Evolutionary conservation across 2,888 invertebrate genomes (phyloP).

Genomic region (Epirrita christyi): DNA sequence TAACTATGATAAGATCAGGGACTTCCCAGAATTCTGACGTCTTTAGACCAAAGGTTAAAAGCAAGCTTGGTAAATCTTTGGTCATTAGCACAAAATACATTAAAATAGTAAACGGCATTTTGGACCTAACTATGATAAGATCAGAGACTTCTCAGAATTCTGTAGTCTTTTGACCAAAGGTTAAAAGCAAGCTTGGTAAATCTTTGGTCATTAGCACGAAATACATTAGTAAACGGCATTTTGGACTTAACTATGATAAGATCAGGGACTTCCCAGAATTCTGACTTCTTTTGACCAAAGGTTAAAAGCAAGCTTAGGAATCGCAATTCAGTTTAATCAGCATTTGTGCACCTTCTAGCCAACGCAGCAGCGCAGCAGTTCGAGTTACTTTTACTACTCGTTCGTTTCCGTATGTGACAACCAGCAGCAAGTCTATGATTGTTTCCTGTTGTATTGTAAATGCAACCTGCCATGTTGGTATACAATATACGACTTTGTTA

Average conservation of each 20-base stretch:
- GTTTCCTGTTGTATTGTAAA: conserved; percentile 14
- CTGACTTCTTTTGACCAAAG: too few species aligned
- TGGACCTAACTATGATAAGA: too few species aligned
- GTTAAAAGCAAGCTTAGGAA: not conserved
- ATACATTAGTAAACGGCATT: not conserved
- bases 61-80: not conserved
- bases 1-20: not conserved
- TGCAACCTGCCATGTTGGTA: not conserved
- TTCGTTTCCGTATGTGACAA: conserved; percentile 27
- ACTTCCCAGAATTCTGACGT: not conserved
- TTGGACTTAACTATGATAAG: not conserved
- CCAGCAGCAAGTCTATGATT: conserved; percentile 15
- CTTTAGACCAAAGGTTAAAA: too few species aligned
- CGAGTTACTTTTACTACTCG: conserved; percentile 26
- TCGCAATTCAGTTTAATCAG: not conserved
- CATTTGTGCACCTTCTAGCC: conserved; percentile 15
- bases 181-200: too few species aligned
- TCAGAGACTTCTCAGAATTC: too few species aligned
- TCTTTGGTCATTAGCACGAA: too few species aligned
- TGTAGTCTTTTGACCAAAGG: too few species aligned
- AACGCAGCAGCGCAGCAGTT: conserved; percentile 1
- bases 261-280: not conserved
- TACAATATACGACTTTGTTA: not conserved
- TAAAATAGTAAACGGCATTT: too few species aligned
- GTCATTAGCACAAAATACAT: too few species aligned